Evolutionary conservation across 2,797 vertebrate species (phyloP).

Genomic region (Myripristis jacobus): DNA sequence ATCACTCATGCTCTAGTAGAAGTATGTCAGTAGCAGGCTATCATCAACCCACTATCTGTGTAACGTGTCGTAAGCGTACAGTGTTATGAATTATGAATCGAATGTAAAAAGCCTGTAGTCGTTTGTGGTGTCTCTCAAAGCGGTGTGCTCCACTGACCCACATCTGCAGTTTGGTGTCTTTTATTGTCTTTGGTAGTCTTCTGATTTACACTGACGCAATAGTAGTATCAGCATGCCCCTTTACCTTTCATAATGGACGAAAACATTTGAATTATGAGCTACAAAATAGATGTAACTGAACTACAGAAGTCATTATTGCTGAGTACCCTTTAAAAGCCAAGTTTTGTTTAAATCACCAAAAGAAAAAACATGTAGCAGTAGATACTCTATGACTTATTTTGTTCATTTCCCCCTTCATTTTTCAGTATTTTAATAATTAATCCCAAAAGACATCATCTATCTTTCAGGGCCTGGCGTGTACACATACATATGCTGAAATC

Average conservation of each 20-base stretch:
- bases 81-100: conserved; percentile 63
- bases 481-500: neutral
- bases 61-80: conserved; percentile 2
- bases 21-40: conserved; percentile 2
- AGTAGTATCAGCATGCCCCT: neutral
- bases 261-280: neutral
- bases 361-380: neutral
- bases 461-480: neutral
- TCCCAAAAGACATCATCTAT: neutral
- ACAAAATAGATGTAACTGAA: neutral
- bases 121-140: conserved; percentile 31
- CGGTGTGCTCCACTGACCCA: conserved; percentile 55
- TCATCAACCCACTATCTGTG: neutral
- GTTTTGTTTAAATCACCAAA: neutral
- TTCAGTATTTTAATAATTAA: neutral
- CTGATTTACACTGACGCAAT: conserved; percentile 12
- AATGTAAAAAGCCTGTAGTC: conserved; percentile 16
- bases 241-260: neutral
- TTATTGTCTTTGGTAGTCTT: neutral
- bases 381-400: too few species aligned
- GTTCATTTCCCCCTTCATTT: neutral
- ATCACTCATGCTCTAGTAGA: conserved; percentile 4
- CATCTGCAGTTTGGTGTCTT: conserved; percentile 35
- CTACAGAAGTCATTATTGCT: neutral
- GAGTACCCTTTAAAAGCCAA: neutral